Base-by-base conservation (phyloP, 2,888 invertebrate genomes). In the Colostygia pectinataria region DNA sequence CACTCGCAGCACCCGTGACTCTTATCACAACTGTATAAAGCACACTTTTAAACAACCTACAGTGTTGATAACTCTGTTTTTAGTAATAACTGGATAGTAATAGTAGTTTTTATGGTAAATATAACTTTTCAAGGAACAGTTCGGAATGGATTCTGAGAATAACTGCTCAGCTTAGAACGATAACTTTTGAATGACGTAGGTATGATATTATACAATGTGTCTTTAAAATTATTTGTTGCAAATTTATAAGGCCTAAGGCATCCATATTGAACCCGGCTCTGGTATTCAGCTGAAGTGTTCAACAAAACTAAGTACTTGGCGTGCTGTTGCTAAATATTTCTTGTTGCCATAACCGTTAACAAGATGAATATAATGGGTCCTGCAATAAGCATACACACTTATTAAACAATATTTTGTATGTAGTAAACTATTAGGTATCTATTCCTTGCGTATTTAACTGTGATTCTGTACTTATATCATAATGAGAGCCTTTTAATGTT, bases 81-180 rank as follows among this genome's bases (percentile, higher is more conserved):
- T 59, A 61, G 29, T 32, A 29, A 36, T 39, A 56, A 62, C 60
- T 44, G 53, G 45, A 36, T 52, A 55, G 56, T 68, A 60, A 60
- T 59, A 58, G 57, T 57, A 55, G 59, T 56, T 59, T 59, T 60
- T 59, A 56, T 58, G 49, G 53, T 61, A 61, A 61, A 57, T 57
- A 42, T 57, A 52, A 42, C 32, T 31, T 53, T 54, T 33, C 45
- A 43, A 48, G 28, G 32, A 53, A 50, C 37, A 43, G 13, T 36
- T 31, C 2, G 10, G 14, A 36, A 27, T 48, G 8, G n/a, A 18
- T 45, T 53, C 45, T 2, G 6, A 36, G 46, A 46, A 44, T 40
- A 36, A 49, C 18, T 40, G 15, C 20, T 44, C 15, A 15, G 10
- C 28, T 12, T 32, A 9, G n/a, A 23, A 15, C 24, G 24, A 38